Conservation (phyloP, 2,888 invertebrate species). For the Drosophila pseudotakahashii region DNA sequence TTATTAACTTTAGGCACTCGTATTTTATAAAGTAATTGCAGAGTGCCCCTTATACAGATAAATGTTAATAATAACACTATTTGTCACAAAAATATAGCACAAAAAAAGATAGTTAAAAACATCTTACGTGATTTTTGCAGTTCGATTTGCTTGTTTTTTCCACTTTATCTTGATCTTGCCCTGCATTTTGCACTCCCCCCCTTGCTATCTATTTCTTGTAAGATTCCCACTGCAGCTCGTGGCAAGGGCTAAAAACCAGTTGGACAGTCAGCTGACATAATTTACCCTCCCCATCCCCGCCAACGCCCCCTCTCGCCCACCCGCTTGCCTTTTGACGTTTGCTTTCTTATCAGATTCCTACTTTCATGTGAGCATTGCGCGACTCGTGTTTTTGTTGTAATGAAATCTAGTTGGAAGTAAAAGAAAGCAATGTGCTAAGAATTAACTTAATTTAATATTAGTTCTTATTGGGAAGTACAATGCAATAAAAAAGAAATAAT, state of each 20-base stretch:
- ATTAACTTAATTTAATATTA: background rate
- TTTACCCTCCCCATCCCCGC: slow-evolving; percentile 35
- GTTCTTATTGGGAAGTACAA: background rate
- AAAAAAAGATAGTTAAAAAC: slow-evolving; percentile 6
- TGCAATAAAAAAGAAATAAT: background rate
- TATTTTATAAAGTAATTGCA: background rate
- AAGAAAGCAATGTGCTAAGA: slow-evolving; percentile 8
- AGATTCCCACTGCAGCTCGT: slow-evolving; percentile 46
- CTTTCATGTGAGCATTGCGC: slow-evolving; percentile 63
- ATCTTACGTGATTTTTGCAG: background rate
- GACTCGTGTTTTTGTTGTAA: slow-evolving; percentile 36
- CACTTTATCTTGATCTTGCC: background rate
- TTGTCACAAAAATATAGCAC: slow-evolving; percentile 1
- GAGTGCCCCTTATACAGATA: too few relatives aligned
- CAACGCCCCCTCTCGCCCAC: slow-evolving; percentile 9
- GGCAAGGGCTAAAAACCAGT: slow-evolving; percentile 37
- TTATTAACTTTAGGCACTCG: background rate
- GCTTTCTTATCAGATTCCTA: slow-evolving; percentile 67
- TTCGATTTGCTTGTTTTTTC: background rate
- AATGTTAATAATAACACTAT: background rate
- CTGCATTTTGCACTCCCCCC: slow-evolving; percentile 9
- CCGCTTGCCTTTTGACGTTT: slow-evolving; percentile 54
- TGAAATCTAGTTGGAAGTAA: slow-evolving; percentile 3
- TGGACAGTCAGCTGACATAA: slow-evolving; percentile 74
- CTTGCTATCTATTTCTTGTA: slow-evolving; percentile 42